Percentiles rank a stretch among this genome's conserved stretches.
Conservation (phyloP, 92 coral and sea anemone species). For the Zoanthus solanderi region DNA sequence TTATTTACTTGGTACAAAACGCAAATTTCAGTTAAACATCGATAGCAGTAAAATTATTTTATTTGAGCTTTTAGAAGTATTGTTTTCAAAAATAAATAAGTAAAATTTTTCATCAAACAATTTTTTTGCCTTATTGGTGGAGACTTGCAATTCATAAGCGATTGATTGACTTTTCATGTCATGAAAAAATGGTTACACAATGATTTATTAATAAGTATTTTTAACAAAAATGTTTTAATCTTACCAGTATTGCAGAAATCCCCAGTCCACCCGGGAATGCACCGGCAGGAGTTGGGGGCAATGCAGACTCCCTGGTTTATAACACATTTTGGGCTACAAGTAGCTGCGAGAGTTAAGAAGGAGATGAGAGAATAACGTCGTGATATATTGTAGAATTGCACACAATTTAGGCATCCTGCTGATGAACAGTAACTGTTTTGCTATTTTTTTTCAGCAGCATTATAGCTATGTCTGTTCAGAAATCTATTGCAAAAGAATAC, state of each 20-base stretch:
- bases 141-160: no score
- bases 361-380: not conserved
- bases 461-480: no score
- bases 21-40: not conserved
- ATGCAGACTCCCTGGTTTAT: slow-evolving; percentile 41
- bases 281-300: slow-evolving; percentile 45
- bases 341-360: not conserved
- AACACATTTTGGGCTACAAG: slow-evolving; percentile 22
- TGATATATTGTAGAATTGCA: not conserved
- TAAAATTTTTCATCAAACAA: not conserved
- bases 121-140: no score
- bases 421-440: no score
- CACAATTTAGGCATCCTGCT: no score
- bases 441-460: no score
- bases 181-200: not conserved
- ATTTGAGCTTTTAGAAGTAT: no score
- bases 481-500: not conserved
- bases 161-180: no score
- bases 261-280: slow-evolving; percentile 57
- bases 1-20: not conserved
- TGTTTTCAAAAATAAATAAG: not conserved
- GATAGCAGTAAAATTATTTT: not conserved
- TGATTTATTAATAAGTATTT: not conserved
- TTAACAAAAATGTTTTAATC: not conserved
- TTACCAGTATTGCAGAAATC: slow-evolving; percentile 28